Evolutionary conservation across 2,113 vertebrate species (phyloP), one percentile per base, ranked within the genome.

Genomic region (Clarias batrachus): DNA sequence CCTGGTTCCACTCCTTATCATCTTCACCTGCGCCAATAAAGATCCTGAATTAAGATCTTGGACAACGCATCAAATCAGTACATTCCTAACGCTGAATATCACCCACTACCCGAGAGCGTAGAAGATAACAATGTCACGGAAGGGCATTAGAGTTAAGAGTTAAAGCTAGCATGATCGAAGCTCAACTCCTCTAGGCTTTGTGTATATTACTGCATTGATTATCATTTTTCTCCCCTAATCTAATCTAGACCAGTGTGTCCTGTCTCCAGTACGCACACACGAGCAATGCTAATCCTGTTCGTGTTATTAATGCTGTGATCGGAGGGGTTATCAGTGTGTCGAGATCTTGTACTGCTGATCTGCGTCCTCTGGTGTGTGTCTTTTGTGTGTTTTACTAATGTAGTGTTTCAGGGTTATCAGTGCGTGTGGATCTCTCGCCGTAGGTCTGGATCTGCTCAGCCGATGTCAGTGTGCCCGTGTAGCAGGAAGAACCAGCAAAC

Each of bases 401-500:
- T 93, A 94, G 91, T 88, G 91, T 86, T 97, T 96, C 96, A 94
- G 94, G 95, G 96, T 97, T 97, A 98, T 99, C 97, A 95, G 96
- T 95, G 95, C 95, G 96, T 96, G 97, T 95, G 90, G 94, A 97
- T 99, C 97, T 82, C 70, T 59, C 37, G 11, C 96, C 96, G 97
- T 95, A 91, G 95, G 97, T 98, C 97, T 89, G 88, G 63, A 94
- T 96, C 94, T 94, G 94, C 94, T 93, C 94, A 97, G 97, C 96
- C 97, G 96, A 96, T 96, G 98, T 98, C 95, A 96, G 93, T 95
- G 96, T 97, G 96, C 97, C 97, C 97, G 96, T 79, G 97, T 95
- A 96, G 95, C 95, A 98, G 98, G 97, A 99, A 97, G 96, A 97
- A 96, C 96, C 95, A 96, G 97, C 96, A 98, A 98, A 98, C 96